A percentile compares a stretch with the other conserved stretches of the same genome.
phyloP scores from a whole-genome alignment of 2,888 invertebrate species.

The Amiota communis region DNA sequence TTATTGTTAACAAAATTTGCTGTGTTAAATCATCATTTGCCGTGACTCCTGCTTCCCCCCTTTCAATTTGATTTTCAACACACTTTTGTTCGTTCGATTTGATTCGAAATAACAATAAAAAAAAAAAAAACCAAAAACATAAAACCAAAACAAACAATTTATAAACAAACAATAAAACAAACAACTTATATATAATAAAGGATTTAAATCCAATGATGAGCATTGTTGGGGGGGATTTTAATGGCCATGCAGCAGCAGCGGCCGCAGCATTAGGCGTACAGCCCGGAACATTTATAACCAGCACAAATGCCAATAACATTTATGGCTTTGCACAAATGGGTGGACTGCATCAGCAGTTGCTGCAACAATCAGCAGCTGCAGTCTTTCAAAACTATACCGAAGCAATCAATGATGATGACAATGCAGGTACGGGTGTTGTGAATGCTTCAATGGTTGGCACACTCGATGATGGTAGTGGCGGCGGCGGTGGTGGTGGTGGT shows the following conservation, averaged over 20 bases:
- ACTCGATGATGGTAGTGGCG: slow-evolving; percentile 49
- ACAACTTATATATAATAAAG: slow-evolving; percentile 59
- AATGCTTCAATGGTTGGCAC: slow-evolving; percentile 40
- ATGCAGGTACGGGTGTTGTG: slow-evolving; percentile 38
- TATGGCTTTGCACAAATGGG: slow-evolving; percentile 71
- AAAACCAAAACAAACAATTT: slow-evolving; percentile 21
- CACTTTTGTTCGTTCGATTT: slow-evolving; percentile 19
- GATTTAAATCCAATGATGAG: slow-evolving; percentile 74
- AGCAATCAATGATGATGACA: slow-evolving; percentile 65
- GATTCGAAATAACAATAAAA: slow-evolving; percentile 19
- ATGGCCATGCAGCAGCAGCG: slow-evolving; percentile 68
- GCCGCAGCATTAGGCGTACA: slow-evolving; percentile 68
- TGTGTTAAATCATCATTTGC: slow-evolving; percentile 17
- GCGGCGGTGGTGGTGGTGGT: slow-evolving; percentile 48
- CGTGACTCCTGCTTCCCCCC: slow-evolving; percentile 19
- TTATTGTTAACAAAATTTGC: slow-evolving; percentile 41
- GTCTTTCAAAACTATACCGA: slow-evolving; percentile 70
- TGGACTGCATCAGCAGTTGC: slow-evolving; percentile 70
- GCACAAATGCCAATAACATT: slow-evolving; percentile 66
- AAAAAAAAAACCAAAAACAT: slow-evolving; percentile 26
- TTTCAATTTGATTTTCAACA: slow-evolving; percentile 24
- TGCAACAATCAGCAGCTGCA: slow-evolving; percentile 69
- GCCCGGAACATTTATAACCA: slow-evolving; percentile 65
- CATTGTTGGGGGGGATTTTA: slow-evolving; percentile 73
- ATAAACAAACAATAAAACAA: neutral